Evolutionary conservation across 53 echinoderm and acorn worm genomes (phyloP), one percentile per base, ranked within the genome.

Genomic region (Echinometra lucunter): DNA sequence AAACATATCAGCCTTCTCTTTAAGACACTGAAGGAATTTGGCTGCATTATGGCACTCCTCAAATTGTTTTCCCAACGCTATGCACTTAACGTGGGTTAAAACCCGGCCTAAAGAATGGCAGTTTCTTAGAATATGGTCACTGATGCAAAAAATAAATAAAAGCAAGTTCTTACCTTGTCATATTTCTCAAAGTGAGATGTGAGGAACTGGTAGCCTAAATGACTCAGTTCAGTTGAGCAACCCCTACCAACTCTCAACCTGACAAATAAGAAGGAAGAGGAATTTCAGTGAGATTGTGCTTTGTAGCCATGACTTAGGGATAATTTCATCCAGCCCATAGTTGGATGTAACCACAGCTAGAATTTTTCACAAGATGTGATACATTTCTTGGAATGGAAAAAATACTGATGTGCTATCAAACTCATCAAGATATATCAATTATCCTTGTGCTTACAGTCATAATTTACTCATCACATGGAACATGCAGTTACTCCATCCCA

Each of bases 171-270:
- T 96, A 99, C 99, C 98, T 97, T 97, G 90, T 99, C 99, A 92
- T 99, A 99, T 92, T 99, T 99, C 91, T 99, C 99, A 96, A 99
- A 99, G 67, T 96, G 97, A 74, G 96, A 91, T 66, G 99, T 99
- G 34, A 99, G 87, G 80, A 98, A 99, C 91, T 99, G 99, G 80
- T 99, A 99, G 27, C 99, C 99, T 88, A 99, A 83, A 93, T 99
- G 99, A 82, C 98, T 96, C 27, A 99, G 92, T 78, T 99, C 99
- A 1, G 99, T 99, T 1, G 99, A 99, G 70, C 97, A 96, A 37
- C 99, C 99, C 75, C 97, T 95, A 10, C 99, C 99, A 28, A 99
- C 98, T 88, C 97, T 75, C 96, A 99, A 95, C 96, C 98, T 98
- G 91, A 40, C 17, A 58, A 88, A 55, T 10, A 37, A 58, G 2